These are phyloP conservation scores for Macrotus californicus DNA, from an alignment of 2,113 vertebrate genomes.

Conservation along the genomic window DNA sequence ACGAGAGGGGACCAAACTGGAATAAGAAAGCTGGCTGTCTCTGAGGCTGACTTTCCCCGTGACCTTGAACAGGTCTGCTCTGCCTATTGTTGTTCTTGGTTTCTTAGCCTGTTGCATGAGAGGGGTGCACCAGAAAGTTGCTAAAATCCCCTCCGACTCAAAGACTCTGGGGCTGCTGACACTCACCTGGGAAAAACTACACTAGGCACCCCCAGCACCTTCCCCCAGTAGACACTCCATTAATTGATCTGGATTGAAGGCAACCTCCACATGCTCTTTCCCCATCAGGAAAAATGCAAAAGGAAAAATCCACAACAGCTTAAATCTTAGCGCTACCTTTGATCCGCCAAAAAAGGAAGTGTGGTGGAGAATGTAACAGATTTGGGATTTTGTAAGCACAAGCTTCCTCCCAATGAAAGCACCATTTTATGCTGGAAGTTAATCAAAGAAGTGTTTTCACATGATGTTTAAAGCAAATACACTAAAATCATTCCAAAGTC, in stretches of 20 bases:
- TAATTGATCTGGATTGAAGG: background rate
- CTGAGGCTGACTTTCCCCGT: background rate
- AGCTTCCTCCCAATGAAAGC: slow-evolving; percentile 18
- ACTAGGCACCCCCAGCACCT: background rate
- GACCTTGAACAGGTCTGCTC: background rate
- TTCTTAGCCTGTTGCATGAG: background rate
- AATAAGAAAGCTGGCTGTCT: background rate
- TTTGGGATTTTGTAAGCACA: background rate
- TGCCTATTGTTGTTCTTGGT: background rate
- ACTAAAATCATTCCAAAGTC: background rate
- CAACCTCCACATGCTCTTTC: background rate
- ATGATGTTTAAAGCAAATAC: background rate
- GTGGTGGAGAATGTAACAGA: background rate
- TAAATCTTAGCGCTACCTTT: background rate
- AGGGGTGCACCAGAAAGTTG: background rate
- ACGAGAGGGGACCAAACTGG: background rate
- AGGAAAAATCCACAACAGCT: background rate
- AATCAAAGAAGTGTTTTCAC: background rate
- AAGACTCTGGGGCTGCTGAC: background rate
- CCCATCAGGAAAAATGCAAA: background rate
- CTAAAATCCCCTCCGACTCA: background rate
- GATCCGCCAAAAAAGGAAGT: background rate
- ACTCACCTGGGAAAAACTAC: background rate
- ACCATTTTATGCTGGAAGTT: background rate
- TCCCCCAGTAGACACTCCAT: background rate